Percentiles rank a stretch among this genome's conserved stretches.
Conservation (phyloP, 64 coral and sea anemone genomes). For the Anthopleura sola region DNA sequence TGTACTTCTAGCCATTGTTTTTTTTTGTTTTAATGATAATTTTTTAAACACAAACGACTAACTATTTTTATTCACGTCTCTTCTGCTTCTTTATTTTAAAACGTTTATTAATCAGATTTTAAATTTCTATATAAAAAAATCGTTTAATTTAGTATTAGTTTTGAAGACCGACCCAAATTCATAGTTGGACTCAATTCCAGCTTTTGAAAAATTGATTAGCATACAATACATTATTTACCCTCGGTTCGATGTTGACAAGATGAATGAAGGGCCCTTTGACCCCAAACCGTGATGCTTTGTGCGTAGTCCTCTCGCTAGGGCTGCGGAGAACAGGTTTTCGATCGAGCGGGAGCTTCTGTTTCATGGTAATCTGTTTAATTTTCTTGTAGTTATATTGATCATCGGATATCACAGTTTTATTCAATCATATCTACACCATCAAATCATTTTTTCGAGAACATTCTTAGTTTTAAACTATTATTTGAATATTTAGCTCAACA, state of each 20-base stretch:
- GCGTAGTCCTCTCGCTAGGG: background rate
- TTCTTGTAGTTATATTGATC: background rate
- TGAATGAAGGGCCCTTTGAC: background rate
- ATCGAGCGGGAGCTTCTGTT: slow-evolving; percentile 11
- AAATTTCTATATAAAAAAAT: too few relatives aligned
- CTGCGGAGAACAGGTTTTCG: background rate
- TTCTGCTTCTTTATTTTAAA: too few relatives aligned
- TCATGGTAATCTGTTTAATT: slow-evolving; percentile 22
- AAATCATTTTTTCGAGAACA: background rate
- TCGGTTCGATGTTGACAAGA: background rate
- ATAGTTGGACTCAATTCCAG: too few relatives aligned
- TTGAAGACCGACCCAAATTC: too few relatives aligned
- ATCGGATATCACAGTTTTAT: background rate
- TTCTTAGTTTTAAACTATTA: background rate
- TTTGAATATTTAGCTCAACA: background rate
- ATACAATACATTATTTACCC: background rate
- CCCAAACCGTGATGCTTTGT: slow-evolving; percentile 4
- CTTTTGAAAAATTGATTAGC: too few relatives aligned
- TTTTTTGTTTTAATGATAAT: too few relatives aligned
- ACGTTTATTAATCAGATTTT: too few relatives aligned
- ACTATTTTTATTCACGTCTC: too few relatives aligned
- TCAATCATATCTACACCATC: background rate
- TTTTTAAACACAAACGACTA: too few relatives aligned
- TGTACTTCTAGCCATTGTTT: too few relatives aligned
- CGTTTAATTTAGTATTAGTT: too few relatives aligned